phyloP scores from a whole-genome alignment of 2,113 vertebrate species.

The Vanacampus margaritifer region DNA sequence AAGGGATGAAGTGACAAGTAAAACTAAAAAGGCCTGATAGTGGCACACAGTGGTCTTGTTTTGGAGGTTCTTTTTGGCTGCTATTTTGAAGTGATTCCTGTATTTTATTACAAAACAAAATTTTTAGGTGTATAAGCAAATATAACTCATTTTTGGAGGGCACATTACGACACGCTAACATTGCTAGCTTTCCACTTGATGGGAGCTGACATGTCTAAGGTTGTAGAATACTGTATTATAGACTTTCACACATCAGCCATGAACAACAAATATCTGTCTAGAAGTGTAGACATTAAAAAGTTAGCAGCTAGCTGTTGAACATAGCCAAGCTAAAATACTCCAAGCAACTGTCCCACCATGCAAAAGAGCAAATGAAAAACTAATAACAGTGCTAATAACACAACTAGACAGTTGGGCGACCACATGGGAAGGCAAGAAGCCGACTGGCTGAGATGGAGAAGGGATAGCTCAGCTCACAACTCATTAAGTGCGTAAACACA shows the following conservation, averaged over 20 bases:
- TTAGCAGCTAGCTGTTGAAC: too few species aligned
- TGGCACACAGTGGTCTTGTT: constrained; percentile 8
- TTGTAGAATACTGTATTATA: too few species aligned
- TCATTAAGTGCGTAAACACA: background rate
- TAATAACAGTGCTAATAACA: background rate
- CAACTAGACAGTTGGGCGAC: background rate
- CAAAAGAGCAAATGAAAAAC: background rate
- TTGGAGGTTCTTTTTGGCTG: constrained; percentile 9
- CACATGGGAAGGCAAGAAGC: background rate
- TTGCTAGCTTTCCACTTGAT: too few species aligned
- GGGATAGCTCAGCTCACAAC: background rate
- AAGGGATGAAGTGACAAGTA: constrained; percentile 34
- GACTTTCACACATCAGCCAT: too few species aligned
- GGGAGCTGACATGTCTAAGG: too few species aligned
- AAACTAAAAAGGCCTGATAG: constrained; percentile 13
- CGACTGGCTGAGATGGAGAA: background rate
- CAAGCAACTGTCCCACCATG: background rate
- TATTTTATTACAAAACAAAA: background rate
- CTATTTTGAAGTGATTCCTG: background rate
- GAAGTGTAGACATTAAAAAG: too few species aligned
- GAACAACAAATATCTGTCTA: too few species aligned
- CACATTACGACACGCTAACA: background rate
- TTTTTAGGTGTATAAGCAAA: too few species aligned
- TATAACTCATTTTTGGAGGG: background rate
- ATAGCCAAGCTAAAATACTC: too few species aligned